Percentiles rank a stretch among this genome's conserved stretches.
These are phyloP conservation scores for Poeciliopsis turrubarensis DNA, from an alignment of 2,113 vertebrate genomes.

Conservation along the genomic window DNA sequence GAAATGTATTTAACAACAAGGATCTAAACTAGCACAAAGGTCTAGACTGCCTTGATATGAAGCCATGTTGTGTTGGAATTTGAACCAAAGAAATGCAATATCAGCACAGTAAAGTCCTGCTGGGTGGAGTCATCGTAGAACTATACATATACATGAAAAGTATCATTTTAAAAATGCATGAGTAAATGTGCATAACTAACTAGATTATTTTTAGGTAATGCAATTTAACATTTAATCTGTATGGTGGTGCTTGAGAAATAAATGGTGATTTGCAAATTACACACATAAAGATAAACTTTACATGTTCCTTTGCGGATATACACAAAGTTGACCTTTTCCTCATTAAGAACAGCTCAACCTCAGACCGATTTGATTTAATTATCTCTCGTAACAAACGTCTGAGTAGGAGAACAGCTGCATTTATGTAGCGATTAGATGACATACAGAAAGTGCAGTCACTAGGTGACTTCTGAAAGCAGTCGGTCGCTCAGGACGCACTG, in stretches of 20 bases:
- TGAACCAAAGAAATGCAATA: background rate
- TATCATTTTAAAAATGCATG: background rate
- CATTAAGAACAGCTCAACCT: too few species aligned
- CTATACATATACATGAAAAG: background rate
- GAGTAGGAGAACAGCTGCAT: too few species aligned
- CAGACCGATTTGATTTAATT: too few species aligned
- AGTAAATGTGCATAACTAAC: background rate
- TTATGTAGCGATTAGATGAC: too few species aligned
- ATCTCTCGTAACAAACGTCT: too few species aligned
- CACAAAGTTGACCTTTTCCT: too few species aligned
- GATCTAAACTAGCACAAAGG: too few species aligned
- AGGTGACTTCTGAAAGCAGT: too few species aligned
- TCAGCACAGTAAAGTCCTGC: background rate
- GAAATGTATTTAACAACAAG: too few species aligned
- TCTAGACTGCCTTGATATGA: background rate
- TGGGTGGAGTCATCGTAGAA: background rate
- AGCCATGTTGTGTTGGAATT: background rate
- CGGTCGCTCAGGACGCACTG: too few species aligned
- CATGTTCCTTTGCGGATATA: too few species aligned
- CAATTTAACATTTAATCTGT: background rate
- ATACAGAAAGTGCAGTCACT: too few species aligned
- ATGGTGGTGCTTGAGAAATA: background rate
- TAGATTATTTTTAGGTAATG: background rate
- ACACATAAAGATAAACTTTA: background rate
- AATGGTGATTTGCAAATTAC: background rate